phyloP scores from a whole-genome alignment of 1,140 invertebrate species.

The Drosophila sturtevanti region DNA sequence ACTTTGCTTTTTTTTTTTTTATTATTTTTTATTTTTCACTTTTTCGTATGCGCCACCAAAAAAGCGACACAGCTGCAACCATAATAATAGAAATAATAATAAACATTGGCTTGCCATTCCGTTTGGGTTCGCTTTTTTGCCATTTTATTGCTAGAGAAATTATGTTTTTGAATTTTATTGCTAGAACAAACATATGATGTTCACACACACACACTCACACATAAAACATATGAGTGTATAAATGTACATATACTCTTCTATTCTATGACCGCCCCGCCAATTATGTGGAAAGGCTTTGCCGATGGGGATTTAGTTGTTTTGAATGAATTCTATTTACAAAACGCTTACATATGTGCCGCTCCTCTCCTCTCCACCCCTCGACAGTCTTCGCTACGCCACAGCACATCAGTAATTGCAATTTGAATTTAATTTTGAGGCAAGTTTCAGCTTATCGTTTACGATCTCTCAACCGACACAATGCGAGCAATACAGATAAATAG shows the following conservation, averaged over 20 bases:
- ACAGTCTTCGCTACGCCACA: too few relatives aligned
- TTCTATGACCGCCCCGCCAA: constrained; percentile 17
- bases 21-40: background rate
- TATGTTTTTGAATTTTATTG: constrained; percentile 82
- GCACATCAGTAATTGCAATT: constrained; percentile 56
- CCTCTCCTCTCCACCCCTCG: too few relatives aligned
- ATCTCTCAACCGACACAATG: constrained; percentile 6
- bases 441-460: constrained; percentile 44
- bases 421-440: constrained; percentile 45
- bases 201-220: constrained; percentile 24
- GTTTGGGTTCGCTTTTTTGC: constrained; percentile 20
- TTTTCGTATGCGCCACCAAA: constrained; percentile 36
- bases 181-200: constrained; percentile 76
- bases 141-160: constrained; percentile 75
- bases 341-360: constrained; percentile 40
- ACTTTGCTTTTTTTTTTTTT: constrained; percentile 33
- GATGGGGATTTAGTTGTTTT: constrained; percentile 56
- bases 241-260: background rate
- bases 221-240: background rate
- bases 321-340: constrained; percentile 25
- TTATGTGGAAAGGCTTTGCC: constrained; percentile 34
- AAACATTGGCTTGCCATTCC: constrained; percentile 51
- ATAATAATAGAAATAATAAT: constrained; percentile 64
- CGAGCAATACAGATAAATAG: background rate
- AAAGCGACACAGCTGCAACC: constrained; percentile 16